Conservation (phyloP, 2,888 invertebrate genomes). For the Torymus aiolomorphi region DNA sequence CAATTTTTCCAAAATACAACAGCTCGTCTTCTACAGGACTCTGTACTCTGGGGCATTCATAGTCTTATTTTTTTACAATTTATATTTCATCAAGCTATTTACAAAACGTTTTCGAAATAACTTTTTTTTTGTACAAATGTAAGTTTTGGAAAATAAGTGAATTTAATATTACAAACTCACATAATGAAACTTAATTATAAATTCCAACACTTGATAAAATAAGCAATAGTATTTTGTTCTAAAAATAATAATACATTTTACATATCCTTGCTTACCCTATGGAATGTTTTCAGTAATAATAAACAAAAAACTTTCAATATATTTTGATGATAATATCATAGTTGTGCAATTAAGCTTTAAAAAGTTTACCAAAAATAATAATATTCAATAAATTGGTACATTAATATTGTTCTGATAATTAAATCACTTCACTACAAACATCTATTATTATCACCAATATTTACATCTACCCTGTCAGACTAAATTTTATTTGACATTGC, state of each 20-base stretch:
- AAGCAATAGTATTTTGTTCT: constrained; percentile 9
- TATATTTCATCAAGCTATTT: constrained; percentile 33
- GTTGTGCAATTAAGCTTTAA: constrained; percentile 3
- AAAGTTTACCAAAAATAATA: constrained; percentile 10
- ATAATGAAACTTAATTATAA: not conserved
- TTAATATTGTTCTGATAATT: constrained; percentile 37
- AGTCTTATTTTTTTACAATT: constrained; percentile 25
- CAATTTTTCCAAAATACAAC: constrained; percentile 50
- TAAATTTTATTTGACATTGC: constrained; percentile 56
- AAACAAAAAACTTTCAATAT: constrained; percentile 2
- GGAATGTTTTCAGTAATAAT: constrained; percentile 41
- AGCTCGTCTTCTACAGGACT: constrained; percentile 65
- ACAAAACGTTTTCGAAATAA: constrained; percentile 33
- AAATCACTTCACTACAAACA: constrained; percentile 55
- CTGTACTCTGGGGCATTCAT: constrained; percentile 47
- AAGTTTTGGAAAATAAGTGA: constrained; percentile 14
- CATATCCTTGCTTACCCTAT: not conserved
- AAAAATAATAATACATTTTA: constrained; percentile 20
- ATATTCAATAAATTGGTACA: constrained; percentile 5
- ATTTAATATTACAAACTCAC: constrained; percentile 22
- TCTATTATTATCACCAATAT: constrained; percentile 59
- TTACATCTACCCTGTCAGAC: constrained; percentile 60
- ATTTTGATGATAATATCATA: not conserved
- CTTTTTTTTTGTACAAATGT: not conserved
- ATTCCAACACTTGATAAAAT: constrained; percentile 13